A percentile compares a stretch with the other conserved stretches of the same genome.
These are phyloP conservation scores for Climacteris rufus DNA, from an alignment of 2,113 vertebrate genomes.

Conservation along the genomic window DNA sequence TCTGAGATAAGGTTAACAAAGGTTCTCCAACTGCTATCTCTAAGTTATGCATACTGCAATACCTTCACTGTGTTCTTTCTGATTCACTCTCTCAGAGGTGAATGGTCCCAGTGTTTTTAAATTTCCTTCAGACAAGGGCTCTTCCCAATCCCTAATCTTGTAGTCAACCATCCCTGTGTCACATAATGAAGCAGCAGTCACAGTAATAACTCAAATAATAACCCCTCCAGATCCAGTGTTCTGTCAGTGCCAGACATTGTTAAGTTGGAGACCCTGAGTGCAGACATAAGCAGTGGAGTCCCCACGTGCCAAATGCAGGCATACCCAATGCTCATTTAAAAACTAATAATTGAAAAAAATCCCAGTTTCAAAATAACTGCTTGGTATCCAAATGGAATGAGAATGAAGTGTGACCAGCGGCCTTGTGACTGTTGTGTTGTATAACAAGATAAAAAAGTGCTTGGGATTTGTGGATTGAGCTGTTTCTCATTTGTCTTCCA, in stretches of 20 bases:
- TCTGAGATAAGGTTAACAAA: constrained; percentile 31
- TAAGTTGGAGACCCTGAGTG: not conserved
- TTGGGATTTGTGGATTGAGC: constrained; percentile 33
- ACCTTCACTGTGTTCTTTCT: not conserved
- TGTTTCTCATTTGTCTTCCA: constrained; percentile 42
- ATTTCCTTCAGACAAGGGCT: not conserved
- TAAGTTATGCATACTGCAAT: not conserved
- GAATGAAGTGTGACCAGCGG: not conserved
- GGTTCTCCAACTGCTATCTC: not conserved
- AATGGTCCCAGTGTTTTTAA: not conserved
- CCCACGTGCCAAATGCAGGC: not conserved
- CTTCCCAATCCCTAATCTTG: not conserved
- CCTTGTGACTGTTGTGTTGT: constrained; percentile 50
- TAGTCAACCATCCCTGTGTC: not conserved
- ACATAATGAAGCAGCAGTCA: not conserved
- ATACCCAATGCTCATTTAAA: not conserved
- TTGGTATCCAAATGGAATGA: not conserved
- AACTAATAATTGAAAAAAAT: not conserved
- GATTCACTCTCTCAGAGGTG: not conserved
- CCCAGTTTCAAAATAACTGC: not conserved
- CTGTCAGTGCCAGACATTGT: not conserved
- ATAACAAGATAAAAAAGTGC: constrained; percentile 51
- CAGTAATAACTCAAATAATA: not conserved
- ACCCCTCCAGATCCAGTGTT: not conserved
- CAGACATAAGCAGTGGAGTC: not conserved